A percentile compares a stretch with the other conserved stretches of the same genome.
Evolutionary conservation across 2,113 vertebrate species (phyloP).

Genomic region (Scomber colias): DNA sequence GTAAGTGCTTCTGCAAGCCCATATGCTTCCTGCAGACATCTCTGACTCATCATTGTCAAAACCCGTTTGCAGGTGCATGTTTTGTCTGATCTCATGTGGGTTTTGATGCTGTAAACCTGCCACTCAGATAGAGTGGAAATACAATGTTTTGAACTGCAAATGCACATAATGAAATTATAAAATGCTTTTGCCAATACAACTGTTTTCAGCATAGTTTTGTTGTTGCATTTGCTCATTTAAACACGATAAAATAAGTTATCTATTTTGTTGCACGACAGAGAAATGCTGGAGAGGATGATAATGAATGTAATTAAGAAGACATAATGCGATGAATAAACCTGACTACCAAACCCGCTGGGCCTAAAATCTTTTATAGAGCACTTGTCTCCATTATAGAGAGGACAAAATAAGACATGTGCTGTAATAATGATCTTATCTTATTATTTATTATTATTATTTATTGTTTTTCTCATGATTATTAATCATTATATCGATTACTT

Average conservation of each 20-base stretch:
- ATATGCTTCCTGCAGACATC: slow-evolving; percentile 63
- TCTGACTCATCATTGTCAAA: slow-evolving; percentile 70
- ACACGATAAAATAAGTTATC: background rate
- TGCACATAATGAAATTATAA: background rate
- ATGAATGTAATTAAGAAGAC: background rate
- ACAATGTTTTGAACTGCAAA: background rate
- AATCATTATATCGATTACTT: background rate
- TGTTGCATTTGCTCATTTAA: background rate
- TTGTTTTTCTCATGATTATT: background rate
- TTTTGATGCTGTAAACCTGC: slow-evolving; percentile 25
- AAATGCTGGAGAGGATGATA: background rate
- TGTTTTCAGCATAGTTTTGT: background rate
- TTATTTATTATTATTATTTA: background rate
- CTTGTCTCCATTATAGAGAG: background rate
- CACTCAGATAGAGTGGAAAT: slow-evolving; percentile 5
- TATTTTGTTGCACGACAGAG: background rate
- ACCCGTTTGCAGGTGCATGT: slow-evolving; percentile 56
- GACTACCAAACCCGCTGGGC: no score
- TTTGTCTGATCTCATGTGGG: slow-evolving; percentile 47
- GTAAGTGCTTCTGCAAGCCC: slow-evolving; percentile 62
- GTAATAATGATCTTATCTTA: no score
- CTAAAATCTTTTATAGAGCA: background rate
- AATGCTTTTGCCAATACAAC: background rate
- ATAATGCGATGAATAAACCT: background rate
- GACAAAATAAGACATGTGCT: background rate